Evolutionary conservation across 2,797 vertebrate genomes (phyloP).

Genomic region (Rachycentron canadum): DNA sequence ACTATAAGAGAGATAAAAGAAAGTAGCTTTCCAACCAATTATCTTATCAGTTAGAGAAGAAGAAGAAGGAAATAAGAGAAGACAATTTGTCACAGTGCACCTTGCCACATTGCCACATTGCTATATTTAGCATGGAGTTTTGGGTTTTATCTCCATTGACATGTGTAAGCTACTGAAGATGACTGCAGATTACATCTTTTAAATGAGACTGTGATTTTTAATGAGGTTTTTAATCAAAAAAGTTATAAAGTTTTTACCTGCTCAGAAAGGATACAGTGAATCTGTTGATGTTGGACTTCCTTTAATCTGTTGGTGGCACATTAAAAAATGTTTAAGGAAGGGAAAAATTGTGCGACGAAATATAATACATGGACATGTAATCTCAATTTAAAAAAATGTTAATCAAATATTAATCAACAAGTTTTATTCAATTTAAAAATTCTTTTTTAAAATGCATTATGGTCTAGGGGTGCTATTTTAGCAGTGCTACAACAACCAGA

Average conservation of each 20-base stretch:
- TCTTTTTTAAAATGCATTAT: too few relatives aligned
- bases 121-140: conserved; percentile 66
- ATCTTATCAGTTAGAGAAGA: conserved; percentile 43
- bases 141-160: conserved; percentile 63
- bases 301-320: background rate
- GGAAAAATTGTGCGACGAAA: background rate
- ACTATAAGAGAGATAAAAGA: conserved; percentile 53
- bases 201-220: conserved; percentile 58
- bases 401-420: too few relatives aligned
- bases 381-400: too few relatives aligned
- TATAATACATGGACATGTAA: too few relatives aligned
- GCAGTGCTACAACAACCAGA: too few relatives aligned
- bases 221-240: conserved; percentile 47
- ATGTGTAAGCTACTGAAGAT: conserved; percentile 58
- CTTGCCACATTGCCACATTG: conserved; percentile 33
- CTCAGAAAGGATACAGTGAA: background rate
- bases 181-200: conserved; percentile 59
- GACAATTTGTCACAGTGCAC: conserved; percentile 52
- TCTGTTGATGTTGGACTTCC: background rate
- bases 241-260: background rate
- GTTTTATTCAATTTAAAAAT: too few relatives aligned
- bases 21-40: conserved; percentile 48
- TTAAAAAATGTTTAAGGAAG: background rate
- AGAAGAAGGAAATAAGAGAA: conserved; percentile 52
- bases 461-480: too few relatives aligned